Conservation (phyloP, 2,797 vertebrate species). For the Danio albolineatus region DNA sequence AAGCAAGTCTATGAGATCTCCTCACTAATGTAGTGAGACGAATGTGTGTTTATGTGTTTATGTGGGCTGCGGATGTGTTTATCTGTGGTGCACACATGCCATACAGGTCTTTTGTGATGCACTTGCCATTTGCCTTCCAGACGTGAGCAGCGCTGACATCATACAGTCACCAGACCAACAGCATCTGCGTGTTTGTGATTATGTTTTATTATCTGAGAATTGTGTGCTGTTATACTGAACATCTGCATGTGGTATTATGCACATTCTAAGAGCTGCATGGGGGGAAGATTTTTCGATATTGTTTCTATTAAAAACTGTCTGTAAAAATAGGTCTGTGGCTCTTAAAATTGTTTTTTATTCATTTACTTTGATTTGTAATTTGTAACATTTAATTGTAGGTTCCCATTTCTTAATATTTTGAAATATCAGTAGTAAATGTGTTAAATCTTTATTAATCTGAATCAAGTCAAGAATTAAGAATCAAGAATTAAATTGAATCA, state of each 20-base stretch:
- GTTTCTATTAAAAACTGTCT: no score
- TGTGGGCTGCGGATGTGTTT: slow-evolving; percentile 39
- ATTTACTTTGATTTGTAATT: no score
- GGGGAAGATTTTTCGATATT: no score
- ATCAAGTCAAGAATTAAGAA: no score
- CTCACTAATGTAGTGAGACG: neutral
- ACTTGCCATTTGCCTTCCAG: neutral
- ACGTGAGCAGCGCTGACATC: slow-evolving; percentile 28
- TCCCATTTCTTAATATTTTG: no score
- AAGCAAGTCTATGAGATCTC: neutral
- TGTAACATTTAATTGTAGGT: no score
- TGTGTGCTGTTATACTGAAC: slow-evolving; percentile 13
- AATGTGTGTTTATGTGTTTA: slow-evolving; percentile 19
- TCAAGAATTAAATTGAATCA: no score
- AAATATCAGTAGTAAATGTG: no score
- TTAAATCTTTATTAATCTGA: no score
- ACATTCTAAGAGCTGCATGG: no score
- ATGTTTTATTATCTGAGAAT: neutral
- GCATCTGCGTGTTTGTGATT: neutral
- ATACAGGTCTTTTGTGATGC: neutral
- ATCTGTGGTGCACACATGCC: slow-evolving; percentile 10
- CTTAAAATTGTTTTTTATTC: no score
- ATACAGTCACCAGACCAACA: slow-evolving; percentile 2
- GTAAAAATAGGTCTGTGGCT: no score
- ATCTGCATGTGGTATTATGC: neutral